phyloP scores from a whole-genome alignment of 1,140 invertebrate species.

The Temnothorax curvispinosus region DNA sequence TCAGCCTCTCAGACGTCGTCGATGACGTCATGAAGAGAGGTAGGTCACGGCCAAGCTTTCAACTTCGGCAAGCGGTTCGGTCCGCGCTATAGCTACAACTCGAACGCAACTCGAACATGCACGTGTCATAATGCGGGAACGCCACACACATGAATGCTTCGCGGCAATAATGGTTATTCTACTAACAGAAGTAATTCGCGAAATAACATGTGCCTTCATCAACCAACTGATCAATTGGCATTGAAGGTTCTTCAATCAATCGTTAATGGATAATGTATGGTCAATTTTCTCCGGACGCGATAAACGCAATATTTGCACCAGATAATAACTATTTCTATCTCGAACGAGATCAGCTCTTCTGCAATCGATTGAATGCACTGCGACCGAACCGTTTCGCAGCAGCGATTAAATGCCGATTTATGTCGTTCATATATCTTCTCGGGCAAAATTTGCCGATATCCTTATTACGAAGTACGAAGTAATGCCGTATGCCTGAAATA shows the following conservation, averaged over 20 bases:
- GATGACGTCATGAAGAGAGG: constrained; percentile 68
- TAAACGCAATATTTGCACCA: constrained; percentile 11
- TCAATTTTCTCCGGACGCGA: constrained; percentile 12
- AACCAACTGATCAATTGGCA: constrained; percentile 11
- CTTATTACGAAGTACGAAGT: constrained; percentile 2
- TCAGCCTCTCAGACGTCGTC: constrained; percentile 30
- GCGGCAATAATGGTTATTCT: background rate
- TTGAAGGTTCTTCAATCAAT: constrained; percentile 12
- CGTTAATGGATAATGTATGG: constrained; percentile 17
- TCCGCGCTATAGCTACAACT: constrained; percentile 24
- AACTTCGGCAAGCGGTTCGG: constrained; percentile 63
- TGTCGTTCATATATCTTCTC: background rate
- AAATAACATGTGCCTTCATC: constrained; percentile 25
- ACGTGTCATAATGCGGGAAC: constrained; percentile 22
- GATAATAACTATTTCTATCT: constrained; percentile 20
- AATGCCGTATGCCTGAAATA: background rate
- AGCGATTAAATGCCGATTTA: background rate
- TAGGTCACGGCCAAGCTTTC: constrained; percentile 75
- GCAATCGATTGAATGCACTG: background rate
- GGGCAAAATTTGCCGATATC: constrained; percentile 29
- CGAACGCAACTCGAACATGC: constrained; percentile 57
- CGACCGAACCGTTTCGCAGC: background rate
- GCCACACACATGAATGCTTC: constrained; percentile 18
- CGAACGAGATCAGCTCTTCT: background rate
- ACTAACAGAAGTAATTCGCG: constrained; percentile 12